These are phyloP conservation scores for Nothobranchius kuhntae DNA, from an alignment of 2,113 vertebrate species.

Conservation along the genomic window DNA sequence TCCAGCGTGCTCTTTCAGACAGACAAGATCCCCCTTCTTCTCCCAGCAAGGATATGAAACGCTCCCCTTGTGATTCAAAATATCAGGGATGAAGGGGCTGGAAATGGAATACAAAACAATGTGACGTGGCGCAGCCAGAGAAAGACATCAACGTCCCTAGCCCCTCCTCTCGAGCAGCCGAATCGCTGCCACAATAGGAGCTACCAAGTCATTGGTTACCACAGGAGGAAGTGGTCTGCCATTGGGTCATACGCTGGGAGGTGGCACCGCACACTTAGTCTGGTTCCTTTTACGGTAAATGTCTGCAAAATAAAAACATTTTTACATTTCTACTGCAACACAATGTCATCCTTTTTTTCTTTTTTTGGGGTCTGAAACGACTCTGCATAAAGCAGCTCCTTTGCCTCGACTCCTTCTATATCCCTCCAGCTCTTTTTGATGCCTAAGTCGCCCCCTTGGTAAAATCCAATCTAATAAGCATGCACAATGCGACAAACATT, in stretches of 20 bases:
- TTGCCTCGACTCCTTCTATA: constrained; percentile 20
- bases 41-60: constrained; percentile 88
- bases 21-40: constrained; percentile 87
- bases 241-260: constrained; percentile 68
- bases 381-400: constrained; percentile 4
- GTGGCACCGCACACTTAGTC: constrained; percentile 25
- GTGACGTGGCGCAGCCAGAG: constrained; percentile 63
- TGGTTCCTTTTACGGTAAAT: constrained; percentile 16
- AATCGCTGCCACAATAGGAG: constrained; percentile 46
- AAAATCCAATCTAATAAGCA: constrained; percentile 56
- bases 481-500: constrained; percentile 57
- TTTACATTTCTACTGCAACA: constrained; percentile 1
- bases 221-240: constrained; percentile 46
- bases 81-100: constrained; percentile 65
- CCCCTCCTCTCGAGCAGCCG: constrained; percentile 56
- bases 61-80: constrained; percentile 84
- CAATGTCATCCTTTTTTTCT: background rate
- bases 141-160: constrained; percentile 67
- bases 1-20: constrained; percentile 90
- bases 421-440: constrained; percentile 43
- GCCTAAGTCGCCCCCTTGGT: constrained; percentile 41
- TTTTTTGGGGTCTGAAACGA: constrained; percentile 7
- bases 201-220: constrained; percentile 62
- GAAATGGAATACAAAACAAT: constrained; percentile 73
- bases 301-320: background rate